Conservation (phyloP, 1,140 invertebrate species). For the Colletes latitarsis region DNA sequence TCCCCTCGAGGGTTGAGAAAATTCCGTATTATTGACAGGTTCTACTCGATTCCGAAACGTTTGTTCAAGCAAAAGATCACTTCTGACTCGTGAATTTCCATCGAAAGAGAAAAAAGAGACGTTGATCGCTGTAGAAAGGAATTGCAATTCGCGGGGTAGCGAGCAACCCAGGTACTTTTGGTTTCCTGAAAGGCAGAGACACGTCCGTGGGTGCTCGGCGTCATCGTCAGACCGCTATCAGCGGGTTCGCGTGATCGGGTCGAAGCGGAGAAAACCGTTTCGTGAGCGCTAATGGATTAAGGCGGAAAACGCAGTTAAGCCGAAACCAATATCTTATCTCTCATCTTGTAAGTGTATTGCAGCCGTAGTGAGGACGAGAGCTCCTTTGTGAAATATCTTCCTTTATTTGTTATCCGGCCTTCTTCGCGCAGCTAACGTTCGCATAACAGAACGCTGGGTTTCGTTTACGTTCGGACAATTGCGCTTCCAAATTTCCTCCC, state of each 20-base stretch:
- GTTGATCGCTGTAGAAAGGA: background rate
- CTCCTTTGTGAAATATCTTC: conserved; percentile 60
- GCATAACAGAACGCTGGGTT: too few relatives aligned
- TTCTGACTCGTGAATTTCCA: background rate
- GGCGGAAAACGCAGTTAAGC: conserved; percentile 69
- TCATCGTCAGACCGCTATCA: conserved; percentile 27
- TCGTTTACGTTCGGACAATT: too few relatives aligned
- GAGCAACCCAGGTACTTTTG: conserved; percentile 1
- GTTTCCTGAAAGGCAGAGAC: conserved; percentile 22
- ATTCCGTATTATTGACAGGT: background rate
- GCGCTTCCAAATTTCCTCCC: too few relatives aligned
- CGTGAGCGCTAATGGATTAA: conserved; percentile 69
- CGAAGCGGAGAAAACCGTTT: conserved; percentile 58
- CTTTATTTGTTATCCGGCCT: conserved; percentile 11
- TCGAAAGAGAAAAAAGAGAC: background rate
- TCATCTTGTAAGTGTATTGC: conserved; percentile 66
- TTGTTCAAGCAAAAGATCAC: background rate
- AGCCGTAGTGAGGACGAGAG: conserved; percentile 26
- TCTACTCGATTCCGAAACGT: background rate
- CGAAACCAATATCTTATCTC: conserved; percentile 70
- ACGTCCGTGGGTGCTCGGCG: conserved; percentile 11
- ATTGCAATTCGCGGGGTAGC: conserved; percentile 24
- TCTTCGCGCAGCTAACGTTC: background rate
- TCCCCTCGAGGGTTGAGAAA: too few relatives aligned
- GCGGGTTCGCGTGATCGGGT: conserved; percentile 57